Base-by-base conservation (phyloP, 2,113 vertebrate genomes). In the Panthera tigris region DNA sequence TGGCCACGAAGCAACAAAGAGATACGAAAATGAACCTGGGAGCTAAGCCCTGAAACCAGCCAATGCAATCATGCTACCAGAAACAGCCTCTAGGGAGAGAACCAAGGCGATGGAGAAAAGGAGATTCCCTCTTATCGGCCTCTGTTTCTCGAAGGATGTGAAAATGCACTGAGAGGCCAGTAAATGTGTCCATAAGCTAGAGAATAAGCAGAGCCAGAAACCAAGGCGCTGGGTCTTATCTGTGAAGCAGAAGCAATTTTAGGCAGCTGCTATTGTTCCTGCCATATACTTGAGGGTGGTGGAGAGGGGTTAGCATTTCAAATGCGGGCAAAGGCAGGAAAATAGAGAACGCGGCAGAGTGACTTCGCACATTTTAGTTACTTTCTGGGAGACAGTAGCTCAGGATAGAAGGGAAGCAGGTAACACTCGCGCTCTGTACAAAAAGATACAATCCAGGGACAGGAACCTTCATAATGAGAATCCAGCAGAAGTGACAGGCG, bases 1-100 rank as follows among this genome's bases (percentile, higher is more conserved):
- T 83, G 15, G 33, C 16, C 66, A 73, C 93, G 89, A 96, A 86
- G 65, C 81, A 91, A 87, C 27, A 14, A 45, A 89, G 63, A 97
- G 79, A 76, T 68, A 95, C 7, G 78, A 73, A 3, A 9, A 39
- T 0, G 55, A 82, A 11, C 23, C 57, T 18, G 36, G 23, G 15
- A 55, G 52, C 27, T 86, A 27, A 74, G 4, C 23, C 16, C 86
- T 63, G 7, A 63, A 63, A 95, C 45, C 69, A 55, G 18, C 36
- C 29, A 33, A 2, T 12, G 7, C 11, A 65, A n/a, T 4, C n/a
- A 25, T 21, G 68, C 50, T 41, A 4, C 27, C 88, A 52, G 41
- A 50, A 9, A 33, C 50, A 48, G 39, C 61, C 33, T 82, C 13
- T 9, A 61, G 68, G 39, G 23, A 88, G 57, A 84, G 36, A 85